phyloP scores from a whole-genome alignment of 2,888 invertebrate genomes.

The Eueremaeus valkanovi region DNA sequence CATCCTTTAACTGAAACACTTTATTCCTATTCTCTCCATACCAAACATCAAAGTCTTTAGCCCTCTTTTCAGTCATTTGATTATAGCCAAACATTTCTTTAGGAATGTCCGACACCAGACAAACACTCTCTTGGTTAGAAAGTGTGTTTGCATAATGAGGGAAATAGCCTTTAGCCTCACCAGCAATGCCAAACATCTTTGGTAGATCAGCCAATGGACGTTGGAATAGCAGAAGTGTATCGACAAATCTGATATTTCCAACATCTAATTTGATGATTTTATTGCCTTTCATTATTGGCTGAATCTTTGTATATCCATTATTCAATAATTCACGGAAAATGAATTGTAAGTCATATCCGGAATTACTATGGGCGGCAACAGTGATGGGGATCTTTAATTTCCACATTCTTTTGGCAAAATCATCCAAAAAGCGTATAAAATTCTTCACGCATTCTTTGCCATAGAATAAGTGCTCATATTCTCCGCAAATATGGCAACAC shows the following conservation, averaged over 20 bases:
- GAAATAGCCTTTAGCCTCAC: constrained; percentile 29
- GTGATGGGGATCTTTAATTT: neutral
- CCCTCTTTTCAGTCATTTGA: neutral
- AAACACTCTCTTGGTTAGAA: neutral
- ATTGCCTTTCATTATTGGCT: constrained; percentile 17
- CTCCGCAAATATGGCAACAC: neutral
- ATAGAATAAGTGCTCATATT: neutral
- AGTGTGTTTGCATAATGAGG: constrained; percentile 28
- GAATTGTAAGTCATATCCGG: constrained; percentile 32
- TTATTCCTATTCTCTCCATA: neutral
- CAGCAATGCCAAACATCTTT: constrained; percentile 17
- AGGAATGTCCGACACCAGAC: neutral
- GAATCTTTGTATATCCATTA: neutral
- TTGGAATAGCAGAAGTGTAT: constrained; percentile 18
- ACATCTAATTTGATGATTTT: constrained; percentile 20
- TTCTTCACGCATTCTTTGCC: neutral
- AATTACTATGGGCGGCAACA: constrained; percentile 28
- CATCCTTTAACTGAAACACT: neutral
- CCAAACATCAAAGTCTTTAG: neutral
- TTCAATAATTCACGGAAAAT: neutral
- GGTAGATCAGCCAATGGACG: constrained; percentile 25
- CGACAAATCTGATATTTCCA: constrained; percentile 9
- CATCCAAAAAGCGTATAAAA: too few relatives aligned
- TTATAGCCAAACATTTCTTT: neutral
- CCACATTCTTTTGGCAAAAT: too few relatives aligned